phyloP scores from a whole-genome alignment of 1,140 invertebrate species.

The Hestina assimilis region DNA sequence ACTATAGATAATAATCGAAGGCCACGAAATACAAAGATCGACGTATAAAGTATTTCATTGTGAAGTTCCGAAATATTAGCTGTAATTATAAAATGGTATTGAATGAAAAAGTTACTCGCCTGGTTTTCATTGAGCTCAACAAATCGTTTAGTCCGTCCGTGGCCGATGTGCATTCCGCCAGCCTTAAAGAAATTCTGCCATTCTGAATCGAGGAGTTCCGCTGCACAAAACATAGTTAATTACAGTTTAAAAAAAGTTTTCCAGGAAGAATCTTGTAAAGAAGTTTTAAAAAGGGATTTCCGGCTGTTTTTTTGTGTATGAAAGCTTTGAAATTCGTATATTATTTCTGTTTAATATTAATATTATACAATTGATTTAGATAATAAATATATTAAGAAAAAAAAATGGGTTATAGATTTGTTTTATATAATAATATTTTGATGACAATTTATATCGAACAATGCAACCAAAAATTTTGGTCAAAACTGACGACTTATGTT shows the following conservation, averaged over 20 bases:
- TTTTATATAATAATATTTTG: too few relatives aligned
- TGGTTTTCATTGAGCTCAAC: conserved; percentile 51
- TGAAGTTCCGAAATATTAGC: background rate
- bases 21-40: background rate
- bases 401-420: too few relatives aligned
- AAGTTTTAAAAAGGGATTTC: background rate
- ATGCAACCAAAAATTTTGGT: too few relatives aligned
- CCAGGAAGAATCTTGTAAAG: background rate
- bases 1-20: too few relatives aligned
- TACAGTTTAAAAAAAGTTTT: background rate
- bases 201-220: conserved; percentile 42
- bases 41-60: background rate
- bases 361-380: too few relatives aligned
- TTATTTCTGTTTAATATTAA: background rate
- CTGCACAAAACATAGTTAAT: conserved; percentile 31
- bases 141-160: conserved; percentile 55
- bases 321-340: background rate
- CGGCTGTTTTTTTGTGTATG: background rate
- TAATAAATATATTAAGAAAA: too few relatives aligned
- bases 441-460: too few relatives aligned
- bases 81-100: background rate
- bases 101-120: conserved; percentile 25
- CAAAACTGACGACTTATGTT: too few relatives aligned
- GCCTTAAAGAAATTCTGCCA: conserved; percentile 48
- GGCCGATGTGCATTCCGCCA: conserved; percentile 51